phyloP scores from a whole-genome alignment of 1,140 invertebrate genomes.

The Rhopalosiphum maidis region DNA sequence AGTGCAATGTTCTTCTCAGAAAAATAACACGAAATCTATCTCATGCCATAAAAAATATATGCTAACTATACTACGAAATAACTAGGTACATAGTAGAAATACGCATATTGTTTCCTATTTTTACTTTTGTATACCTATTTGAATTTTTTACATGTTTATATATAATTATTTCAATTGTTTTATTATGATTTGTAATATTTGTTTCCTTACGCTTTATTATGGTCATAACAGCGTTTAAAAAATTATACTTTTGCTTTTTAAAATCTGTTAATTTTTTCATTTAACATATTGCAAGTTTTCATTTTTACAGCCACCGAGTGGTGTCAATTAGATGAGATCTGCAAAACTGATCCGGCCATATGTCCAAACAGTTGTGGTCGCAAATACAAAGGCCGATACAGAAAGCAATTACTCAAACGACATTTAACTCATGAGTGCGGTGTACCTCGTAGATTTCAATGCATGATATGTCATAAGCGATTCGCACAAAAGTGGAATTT shows the following conservation, averaged over 20 bases:
- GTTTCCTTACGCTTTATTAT: neutral
- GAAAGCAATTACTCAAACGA: constrained; percentile 63
- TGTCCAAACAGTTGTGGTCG: constrained; percentile 61
- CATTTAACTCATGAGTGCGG: constrained; percentile 73
- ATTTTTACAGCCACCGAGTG: constrained; percentile 28
- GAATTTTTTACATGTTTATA: neutral
- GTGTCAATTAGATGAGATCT: constrained; percentile 29
- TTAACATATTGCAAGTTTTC: constrained; percentile 17
- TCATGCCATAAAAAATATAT: too few relatives aligned
- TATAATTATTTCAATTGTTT: neutral
- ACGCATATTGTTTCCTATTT: neutral
- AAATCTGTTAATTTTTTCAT: neutral
- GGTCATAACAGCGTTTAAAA: neutral
- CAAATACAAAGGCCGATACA: constrained; percentile 60
- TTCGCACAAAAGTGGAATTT: constrained; percentile 58
- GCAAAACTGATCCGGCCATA: constrained; percentile 38
- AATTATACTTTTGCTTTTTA: neutral
- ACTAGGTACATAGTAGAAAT: neutral
- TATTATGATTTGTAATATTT: constrained; percentile 2
- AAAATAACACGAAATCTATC: too few relatives aligned
- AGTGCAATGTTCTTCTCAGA: too few relatives aligned
- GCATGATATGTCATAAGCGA: constrained; percentile 59
- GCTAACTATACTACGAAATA: neutral
- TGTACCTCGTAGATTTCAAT: constrained; percentile 58
- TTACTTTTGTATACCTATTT: neutral